Base-by-base conservation (phyloP, 2,888 invertebrate species). In the Drosophila prolongata region DNA sequence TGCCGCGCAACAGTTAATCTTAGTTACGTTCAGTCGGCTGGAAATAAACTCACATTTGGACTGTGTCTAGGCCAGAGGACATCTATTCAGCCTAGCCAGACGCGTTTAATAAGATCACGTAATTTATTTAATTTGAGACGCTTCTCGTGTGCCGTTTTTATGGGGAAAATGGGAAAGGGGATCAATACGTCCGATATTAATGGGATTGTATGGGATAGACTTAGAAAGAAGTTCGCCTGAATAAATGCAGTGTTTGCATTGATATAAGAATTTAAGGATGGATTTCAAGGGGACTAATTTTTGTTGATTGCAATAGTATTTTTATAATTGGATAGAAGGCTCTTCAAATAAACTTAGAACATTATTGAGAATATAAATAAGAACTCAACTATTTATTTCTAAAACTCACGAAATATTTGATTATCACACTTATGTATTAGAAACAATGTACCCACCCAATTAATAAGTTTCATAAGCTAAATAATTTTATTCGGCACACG, bases 1-100 rank as follows among this genome's bases (percentile, higher is more conserved):
- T 75, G 78, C 79, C 73, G 84, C 80, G 84, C 84, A 82, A 87
- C 85, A 87, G 85, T 86, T 87, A 82, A 86, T 87, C 87, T 84
- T 82, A 75, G 85, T 87, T 86, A 87, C 79, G 83, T 76, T 79
- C 78, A 83, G 80, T 72, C 83, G 75, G 70, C 74, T 66, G 77
- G 76, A 80, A 82, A 85, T 85, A 80, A 85, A 85, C 75, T 83
- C 80, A 76, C 75, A 84, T 83, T 83, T 83, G 75, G 68, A 47
- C 49, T 19, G 8, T 43, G 62, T 50, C 56, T 62, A 35, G 54
- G 54, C 46, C 64, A 40, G 9, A 43, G 42, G 50, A 57, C 52
- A 42, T 54, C 40, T 64, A 42, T 47, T 50, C 40, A 37, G 60
- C 54, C 52, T 43, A 67, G 56, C 27, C 47, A 64, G 60, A 64